Conservation (phyloP, 2,888 invertebrate genomes). For the Ectropis crepuscularia region DNA sequence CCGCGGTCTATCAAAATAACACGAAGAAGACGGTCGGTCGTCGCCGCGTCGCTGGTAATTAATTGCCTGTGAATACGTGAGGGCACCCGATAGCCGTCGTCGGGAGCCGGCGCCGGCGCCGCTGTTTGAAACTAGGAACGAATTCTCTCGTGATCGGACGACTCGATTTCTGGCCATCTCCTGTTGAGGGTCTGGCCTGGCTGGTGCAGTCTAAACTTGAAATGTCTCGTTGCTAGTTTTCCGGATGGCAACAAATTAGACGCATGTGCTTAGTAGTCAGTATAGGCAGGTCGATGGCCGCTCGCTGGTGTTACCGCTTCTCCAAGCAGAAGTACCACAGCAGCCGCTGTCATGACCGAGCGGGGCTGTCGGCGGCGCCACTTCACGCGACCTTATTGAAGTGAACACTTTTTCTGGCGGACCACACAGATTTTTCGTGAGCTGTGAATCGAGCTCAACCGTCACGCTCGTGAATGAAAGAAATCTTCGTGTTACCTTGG, state of each 20-base stretch:
- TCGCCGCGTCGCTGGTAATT: constrained; percentile 58
- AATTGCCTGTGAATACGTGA: constrained; percentile 71
- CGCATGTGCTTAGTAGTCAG: constrained; percentile 12
- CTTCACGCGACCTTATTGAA: too few species aligned
- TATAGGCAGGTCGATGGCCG: constrained; percentile 31
- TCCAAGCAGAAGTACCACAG: constrained; percentile 14
- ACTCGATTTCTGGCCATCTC: constrained; percentile 26
- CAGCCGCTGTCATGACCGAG: too few species aligned
- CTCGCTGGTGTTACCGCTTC: constrained; percentile 19
- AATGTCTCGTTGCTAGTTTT: constrained; percentile 24
- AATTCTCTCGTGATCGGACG: constrained; percentile 28
- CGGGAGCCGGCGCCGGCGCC: constrained; percentile 43
- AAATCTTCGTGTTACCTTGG: too few species aligned
- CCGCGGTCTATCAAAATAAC: constrained; percentile 73
- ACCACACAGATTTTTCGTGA: too few species aligned
- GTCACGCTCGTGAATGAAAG: too few species aligned
- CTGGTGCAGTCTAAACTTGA: constrained; percentile 15
- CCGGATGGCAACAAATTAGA: constrained; percentile 20
- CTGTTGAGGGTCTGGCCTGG: constrained; percentile 20
- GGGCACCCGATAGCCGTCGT: constrained; percentile 45
- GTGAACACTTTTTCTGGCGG: too few species aligned
- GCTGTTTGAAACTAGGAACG: constrained; percentile 43
- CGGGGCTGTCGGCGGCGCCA: too few species aligned
- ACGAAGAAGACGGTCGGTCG: constrained; percentile 51
- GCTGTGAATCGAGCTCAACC: too few species aligned